phyloP scores from a whole-genome alignment of 2,113 vertebrate species.

The Trinectes maculatus region DNA sequence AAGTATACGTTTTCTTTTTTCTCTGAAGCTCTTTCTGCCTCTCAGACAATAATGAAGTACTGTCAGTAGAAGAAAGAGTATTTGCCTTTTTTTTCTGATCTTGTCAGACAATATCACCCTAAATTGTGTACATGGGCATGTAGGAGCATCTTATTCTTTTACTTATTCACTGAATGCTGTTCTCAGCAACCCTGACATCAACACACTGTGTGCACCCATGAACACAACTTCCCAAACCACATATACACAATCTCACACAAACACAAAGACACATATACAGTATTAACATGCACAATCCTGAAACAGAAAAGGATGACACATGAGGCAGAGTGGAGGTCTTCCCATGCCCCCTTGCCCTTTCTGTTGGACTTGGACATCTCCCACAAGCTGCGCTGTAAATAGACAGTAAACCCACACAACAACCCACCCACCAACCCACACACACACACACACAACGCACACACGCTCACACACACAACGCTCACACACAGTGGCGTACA shows the following conservation, averaged over 20 bases:
- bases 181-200: constrained; percentile 45
- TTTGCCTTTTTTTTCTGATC: constrained; percentile 40
- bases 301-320: constrained; percentile 67
- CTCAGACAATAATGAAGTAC: constrained; percentile 34
- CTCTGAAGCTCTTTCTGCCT: not conserved
- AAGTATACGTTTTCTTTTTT: constrained; percentile 11
- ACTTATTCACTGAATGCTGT: constrained; percentile 39
- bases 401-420: constrained; percentile 72
- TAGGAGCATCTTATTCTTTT: constrained; percentile 47
- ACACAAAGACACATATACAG: constrained; percentile 37
- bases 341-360: constrained; percentile 90
- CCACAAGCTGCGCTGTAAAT: constrained; percentile 85
- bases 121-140: constrained; percentile 33
- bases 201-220: constrained; percentile 7
- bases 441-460: constrained; percentile 20
- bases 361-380: constrained; percentile 83
- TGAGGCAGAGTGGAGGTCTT: constrained; percentile 78
- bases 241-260: constrained; percentile 24
- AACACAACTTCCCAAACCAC: constrained; percentile 1
- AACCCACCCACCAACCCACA: constrained; percentile 14
- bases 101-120: constrained; percentile 38
- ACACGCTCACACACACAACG: constrained; percentile 12
- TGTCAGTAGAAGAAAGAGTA: constrained; percentile 28
- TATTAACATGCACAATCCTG: too few species aligned
- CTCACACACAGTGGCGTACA: not conserved